A percentile compares a stretch with the other conserved stretches of the same genome.
These are phyloP conservation scores for Oikopleura dioica DNA, from an alignment of 23 tunicate genomes.

Conservation along the genomic window DNA sequence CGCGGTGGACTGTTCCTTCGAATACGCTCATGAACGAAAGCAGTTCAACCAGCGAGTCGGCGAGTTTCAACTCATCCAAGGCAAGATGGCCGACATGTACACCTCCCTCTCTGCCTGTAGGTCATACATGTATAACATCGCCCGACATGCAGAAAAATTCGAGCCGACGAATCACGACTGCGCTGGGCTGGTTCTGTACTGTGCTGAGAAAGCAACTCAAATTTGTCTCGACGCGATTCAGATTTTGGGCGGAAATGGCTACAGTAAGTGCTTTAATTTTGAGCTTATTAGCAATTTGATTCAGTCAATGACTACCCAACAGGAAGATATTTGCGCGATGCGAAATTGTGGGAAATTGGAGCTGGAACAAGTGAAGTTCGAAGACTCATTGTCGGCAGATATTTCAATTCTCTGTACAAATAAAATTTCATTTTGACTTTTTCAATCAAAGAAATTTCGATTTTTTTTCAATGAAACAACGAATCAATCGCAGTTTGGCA, in stretches of 20 bases:
- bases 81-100: slow-evolving; percentile 27
- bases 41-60: slow-evolving; percentile 17
- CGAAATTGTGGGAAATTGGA: slow-evolving; percentile 14
- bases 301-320: slow-evolving; percentile 26
- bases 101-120: slow-evolving; percentile 14
- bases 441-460: too few species aligned
- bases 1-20: slow-evolving; percentile 17
- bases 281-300: too few species aligned
- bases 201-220: slow-evolving; percentile 17
- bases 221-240: slow-evolving; percentile 24
- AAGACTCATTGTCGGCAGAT: slow-evolving; percentile 15
- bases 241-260: slow-evolving; percentile 25
- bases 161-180: slow-evolving; percentile 14
- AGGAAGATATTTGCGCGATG: slow-evolving; percentile 17
- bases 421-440: too few species aligned
- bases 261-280: slow-evolving; percentile 18
- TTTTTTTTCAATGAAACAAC: too few species aligned
- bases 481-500: too few species aligned
- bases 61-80: slow-evolving; percentile 22
- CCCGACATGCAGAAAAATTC: slow-evolving; percentile 16
- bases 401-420: slow-evolving; percentile 13
- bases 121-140: slow-evolving; percentile 14
- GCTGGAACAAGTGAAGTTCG: slow-evolving; percentile 19
- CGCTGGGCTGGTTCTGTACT: slow-evolving; percentile 15
- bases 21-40: slow-evolving; percentile 24